Evolutionary conservation across 2,797 vertebrate genomes (phyloP), one percentile per base, ranked within the genome.

Genomic region (Tarsius wallacei): DNA sequence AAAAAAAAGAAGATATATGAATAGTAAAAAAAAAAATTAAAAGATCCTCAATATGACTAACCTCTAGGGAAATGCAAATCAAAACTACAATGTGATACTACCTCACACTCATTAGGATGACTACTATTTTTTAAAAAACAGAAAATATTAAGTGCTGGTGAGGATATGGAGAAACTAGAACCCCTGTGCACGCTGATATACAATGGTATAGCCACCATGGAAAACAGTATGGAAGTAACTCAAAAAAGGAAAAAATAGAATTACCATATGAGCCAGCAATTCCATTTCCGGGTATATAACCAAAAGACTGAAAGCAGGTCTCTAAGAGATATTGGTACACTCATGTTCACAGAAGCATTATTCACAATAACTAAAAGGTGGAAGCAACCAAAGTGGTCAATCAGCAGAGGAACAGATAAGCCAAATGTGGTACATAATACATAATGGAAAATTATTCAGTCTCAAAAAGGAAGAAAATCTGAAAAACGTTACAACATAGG

Each of bases 181-280:
- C 17, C 22, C 61, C 59, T 55, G 59, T 49, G 68, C 31, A 82
- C 68, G 70, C 19, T 33, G 31, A 73, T 47, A n/a, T 49, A 91
- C 55, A 81, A 81, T 16, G 17, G 11, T 47, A 81, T 7, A 91
- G 66, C 24, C n/a, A 14, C 22, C 47, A 6, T 59, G 81, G 59
- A 64, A 85, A 74, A 78, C 16, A 74, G 64, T 61, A 93, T 17
- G n/a, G 49, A 15, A 36, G 51, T 70, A 90, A 28, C 68, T 82
- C 53, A 87, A 87, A 90, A 94, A 82, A 82, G 74, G 61, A 90
- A 90, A 42, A 93, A 33, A 66, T 19, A 78, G n/a, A 78, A 70
- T 70, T 71, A 86, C 47, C 15, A 71, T 71, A 57, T 19, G 47
- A 81, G 51, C 19, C 26, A 66, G 51, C 66, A 91, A 59, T 68